Evolutionary conservation across 2,888 invertebrate species (phyloP), one percentile per base, ranked within the genome.

Genomic region (Archaeoteleia sp.): DNA sequence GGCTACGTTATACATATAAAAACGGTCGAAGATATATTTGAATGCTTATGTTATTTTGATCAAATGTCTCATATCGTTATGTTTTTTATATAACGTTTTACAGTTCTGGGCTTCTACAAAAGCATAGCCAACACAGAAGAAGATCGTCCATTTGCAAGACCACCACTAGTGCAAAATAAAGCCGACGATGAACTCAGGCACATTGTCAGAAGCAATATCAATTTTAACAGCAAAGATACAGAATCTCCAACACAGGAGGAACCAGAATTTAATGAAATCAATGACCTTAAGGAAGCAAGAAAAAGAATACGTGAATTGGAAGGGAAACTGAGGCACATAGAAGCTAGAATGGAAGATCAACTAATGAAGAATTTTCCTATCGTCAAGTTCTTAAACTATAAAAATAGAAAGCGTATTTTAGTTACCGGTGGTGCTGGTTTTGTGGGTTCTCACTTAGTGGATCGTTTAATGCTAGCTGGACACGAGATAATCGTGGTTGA

Each of bases 391-490:
- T 88, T 96, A 9, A 96, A 96, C 74, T 97, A 97, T 83, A 93
- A 95, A 80, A 92, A 94, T 73, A 90, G 98, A 54, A 97, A 95
- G 84, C 89, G 98, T 72, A 96, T 99, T 78, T 87, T 98, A 87
- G 95, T 96, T 82, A 97, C 97, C 4, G 98, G 98, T 37, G 98
- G 98, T 7, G 98, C 98, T 3, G 98, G 98, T 1, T 98, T 98
- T 87, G 98, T 98, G n/a, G 99, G 99, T 0, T 98, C 98, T 0
- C 99, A 99, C 86, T 88, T 99, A 15, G 97, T 98, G 0, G 99
- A 99, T 85, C 88, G 92, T 72, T 88, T 99, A 48, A 98, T 99
- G 98, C 88, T 93, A 72, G 93, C 94, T 78, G 98, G 98, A 0
- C 97, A 98, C 86, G 97, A 98, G 87, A 91, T 98, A 0, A 97